Evolutionary conservation across 1,140 invertebrate species (phyloP), one percentile per base, ranked within the genome.

Genomic region (Bombus breviceps): DNA sequence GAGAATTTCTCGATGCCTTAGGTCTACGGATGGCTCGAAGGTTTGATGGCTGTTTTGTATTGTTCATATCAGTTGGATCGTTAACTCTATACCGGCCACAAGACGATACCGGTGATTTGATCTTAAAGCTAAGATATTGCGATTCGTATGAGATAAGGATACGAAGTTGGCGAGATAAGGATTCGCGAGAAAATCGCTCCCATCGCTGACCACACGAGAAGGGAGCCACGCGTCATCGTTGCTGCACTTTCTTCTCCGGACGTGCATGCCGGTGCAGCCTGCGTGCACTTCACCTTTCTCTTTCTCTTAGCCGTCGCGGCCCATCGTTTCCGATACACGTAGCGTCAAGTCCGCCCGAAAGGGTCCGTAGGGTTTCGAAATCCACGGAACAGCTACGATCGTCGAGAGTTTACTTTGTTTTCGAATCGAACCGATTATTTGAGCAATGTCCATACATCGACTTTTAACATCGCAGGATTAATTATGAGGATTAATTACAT

Each of bases 281-380:
- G 92, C 89, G 87, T 92, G 92, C 91, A 92, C 92, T 93, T 93
- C 91, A 92, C 93, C 93, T 94, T 94, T 94, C 93, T 94, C 93
- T 94, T 94, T 94, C 92, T 89, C 91, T 86, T 79, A 22, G 6
- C 59, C 34, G 18, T 89, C 88, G 86, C 82, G 88, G 77, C 76
- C 85, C 83, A 88, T 91, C 83, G 89, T 85, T 91, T 91, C 91
- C 87, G 90, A 89, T 66, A 81, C 77, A 39, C 64, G 37, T 43
- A 39, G 66, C 53, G 39, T 88, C 81, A 71, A 64, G 73, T 78
- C 47, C 57, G 53, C 28, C 75, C 85, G 69, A 81, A 66, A n/a
- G 13, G 82, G 25, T 53, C 18, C 18, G 18, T 53, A 53, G 47
- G 18, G 5, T 74, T 86, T 83, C 59, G 85, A 83, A 83, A 83